phyloP scores from a whole-genome alignment of 2,113 vertebrate genomes.

The Myanophis thanlyinensis region DNA sequence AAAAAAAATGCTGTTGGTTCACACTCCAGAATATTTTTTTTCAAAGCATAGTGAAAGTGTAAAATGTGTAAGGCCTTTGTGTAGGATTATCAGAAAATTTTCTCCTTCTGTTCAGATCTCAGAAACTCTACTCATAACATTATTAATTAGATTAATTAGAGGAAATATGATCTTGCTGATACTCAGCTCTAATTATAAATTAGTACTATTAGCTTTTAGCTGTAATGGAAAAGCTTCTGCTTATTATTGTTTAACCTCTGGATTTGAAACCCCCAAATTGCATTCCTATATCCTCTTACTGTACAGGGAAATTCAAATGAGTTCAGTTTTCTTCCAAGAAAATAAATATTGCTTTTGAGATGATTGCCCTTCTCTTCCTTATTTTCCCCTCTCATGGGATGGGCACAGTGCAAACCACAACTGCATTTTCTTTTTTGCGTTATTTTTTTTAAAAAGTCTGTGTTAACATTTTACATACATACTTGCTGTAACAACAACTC shows the following conservation, averaged over 20 bases:
- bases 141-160: neutral
- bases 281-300: neutral
- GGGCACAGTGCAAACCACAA: neutral
- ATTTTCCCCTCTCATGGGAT: neutral
- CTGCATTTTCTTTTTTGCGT: neutral
- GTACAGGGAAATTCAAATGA: neutral
- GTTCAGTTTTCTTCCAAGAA: neutral
- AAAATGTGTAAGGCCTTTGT: conserved; percentile 6
- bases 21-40: neutral
- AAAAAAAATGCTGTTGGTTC: neutral
- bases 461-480: neutral
- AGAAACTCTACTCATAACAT: neutral
- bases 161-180: neutral
- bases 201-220: neutral
- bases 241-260: neutral
- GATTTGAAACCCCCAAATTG: neutral
- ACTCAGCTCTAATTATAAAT: neutral
- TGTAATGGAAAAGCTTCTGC: conserved; percentile 1
- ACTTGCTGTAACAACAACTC: neutral
- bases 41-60: neutral
- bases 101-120: neutral
- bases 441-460: neutral
- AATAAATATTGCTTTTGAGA: neutral
- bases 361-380: neutral
- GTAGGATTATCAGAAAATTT: neutral